These are phyloP conservation scores for Gadus macrocephalus DNA, from an alignment of 2,113 vertebrate genomes.

Conservation along the genomic window DNA sequence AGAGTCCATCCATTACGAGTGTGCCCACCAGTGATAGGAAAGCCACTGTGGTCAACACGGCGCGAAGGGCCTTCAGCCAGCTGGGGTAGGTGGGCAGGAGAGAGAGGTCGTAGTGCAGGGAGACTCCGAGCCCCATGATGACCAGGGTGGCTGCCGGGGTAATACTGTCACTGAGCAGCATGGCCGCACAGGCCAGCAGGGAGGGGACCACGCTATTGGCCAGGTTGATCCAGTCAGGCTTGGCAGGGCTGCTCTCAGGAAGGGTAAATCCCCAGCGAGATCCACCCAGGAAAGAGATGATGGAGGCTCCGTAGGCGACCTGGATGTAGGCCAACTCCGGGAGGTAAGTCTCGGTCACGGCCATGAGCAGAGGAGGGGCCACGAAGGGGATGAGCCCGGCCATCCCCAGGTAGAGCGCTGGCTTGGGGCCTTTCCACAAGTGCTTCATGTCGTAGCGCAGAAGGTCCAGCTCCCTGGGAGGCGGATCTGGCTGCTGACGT, in stretches of 20 bases:
- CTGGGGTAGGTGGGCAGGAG: slow-evolving; percentile 84
- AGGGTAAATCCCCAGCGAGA: slow-evolving; percentile 90
- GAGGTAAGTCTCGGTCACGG: slow-evolving; percentile 66
- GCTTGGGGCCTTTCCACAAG: slow-evolving; percentile 77
- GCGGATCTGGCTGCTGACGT: slow-evolving; percentile 33
- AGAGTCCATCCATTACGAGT: slow-evolving; percentile 49
- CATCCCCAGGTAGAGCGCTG: slow-evolving; percentile 78
- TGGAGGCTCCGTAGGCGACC: slow-evolving; percentile 76
- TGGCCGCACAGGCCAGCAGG: slow-evolving; percentile 78
- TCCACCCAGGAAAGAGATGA: slow-evolving; percentile 85
- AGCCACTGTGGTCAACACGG: slow-evolving; percentile 74
- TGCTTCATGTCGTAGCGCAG: slow-evolving; percentile 60
- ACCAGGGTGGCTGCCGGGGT: slow-evolving; percentile 58
- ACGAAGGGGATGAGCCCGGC: slow-evolving; percentile 81
- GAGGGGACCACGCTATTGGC: slow-evolving; percentile 74
- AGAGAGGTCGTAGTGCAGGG: slow-evolving; percentile 81
- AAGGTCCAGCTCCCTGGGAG: slow-evolving; percentile 50
- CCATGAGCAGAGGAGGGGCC: slow-evolving; percentile 77
- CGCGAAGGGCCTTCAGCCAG: slow-evolving; percentile 86
- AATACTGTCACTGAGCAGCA: slow-evolving; percentile 72
- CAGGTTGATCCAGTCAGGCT: slow-evolving; percentile 87
- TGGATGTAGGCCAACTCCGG: slow-evolving; percentile 80
- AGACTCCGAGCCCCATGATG: slow-evolving; percentile 77
- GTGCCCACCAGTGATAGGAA: slow-evolving; percentile 73
- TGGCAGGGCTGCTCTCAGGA: slow-evolving; percentile 82